phyloP scores from a whole-genome alignment of 2,888 invertebrate genomes.

The Sturmia bella region DNA sequence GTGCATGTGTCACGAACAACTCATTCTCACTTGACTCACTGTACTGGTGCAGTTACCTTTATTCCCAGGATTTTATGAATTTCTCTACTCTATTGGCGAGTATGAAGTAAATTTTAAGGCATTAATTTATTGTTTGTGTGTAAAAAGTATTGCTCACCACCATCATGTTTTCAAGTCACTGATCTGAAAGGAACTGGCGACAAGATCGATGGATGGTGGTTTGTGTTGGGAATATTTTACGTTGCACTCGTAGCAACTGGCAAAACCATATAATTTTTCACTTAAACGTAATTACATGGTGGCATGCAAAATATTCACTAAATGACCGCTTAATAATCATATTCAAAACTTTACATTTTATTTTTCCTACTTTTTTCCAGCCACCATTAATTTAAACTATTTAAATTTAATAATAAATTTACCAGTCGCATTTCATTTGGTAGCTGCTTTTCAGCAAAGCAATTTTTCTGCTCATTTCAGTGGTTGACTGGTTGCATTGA shows the following conservation, averaged over 20 bases:
- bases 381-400: conserved; percentile 15
- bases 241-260: conserved; percentile 25
- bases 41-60: not conserved
- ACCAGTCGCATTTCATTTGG: conserved; percentile 24
- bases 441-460: not conserved
- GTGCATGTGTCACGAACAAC: conserved; percentile 27
- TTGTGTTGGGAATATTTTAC: conserved; percentile 25
- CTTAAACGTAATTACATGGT: conserved; percentile 71
- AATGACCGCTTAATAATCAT: conserved; percentile 63
- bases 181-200: conserved; percentile 9
- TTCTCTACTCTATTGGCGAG: not conserved
- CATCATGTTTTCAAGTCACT: not conserved
- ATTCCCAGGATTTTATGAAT: conserved; percentile 57
- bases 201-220: conserved; percentile 67
- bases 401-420: conserved; percentile 58
- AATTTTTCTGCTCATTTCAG: conserved; percentile 6
- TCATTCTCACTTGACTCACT: not conserved
- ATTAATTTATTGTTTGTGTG: not conserved
- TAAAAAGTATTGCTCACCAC: conserved; percentile 28
- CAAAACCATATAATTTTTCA: conserved; percentile 71
- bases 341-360: conserved; percentile 43
- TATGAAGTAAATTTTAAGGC: not conserved
- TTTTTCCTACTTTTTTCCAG: not conserved
- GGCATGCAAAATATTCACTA: conserved; percentile 66
- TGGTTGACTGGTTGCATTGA: not conserved